Conservation (phyloP, 1,140 invertebrate genomes). For the Drosophila tsacasi region DNA sequence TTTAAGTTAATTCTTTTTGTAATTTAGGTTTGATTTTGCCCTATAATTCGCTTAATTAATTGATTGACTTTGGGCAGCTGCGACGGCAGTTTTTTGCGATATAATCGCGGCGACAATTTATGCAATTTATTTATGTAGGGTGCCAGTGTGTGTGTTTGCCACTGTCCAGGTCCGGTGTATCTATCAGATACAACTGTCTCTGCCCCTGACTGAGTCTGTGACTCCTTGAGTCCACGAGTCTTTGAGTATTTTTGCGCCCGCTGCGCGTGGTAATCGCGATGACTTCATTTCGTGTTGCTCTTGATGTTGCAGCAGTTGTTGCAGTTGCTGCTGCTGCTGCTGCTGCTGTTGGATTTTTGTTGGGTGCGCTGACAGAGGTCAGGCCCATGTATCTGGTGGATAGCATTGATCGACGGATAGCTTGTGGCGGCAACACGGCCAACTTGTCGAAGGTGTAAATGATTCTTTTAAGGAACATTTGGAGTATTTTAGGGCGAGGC, state of each 20-base stretch:
- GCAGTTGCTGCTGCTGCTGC: constrained; percentile 7
- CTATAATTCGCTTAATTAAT: constrained; percentile 47
- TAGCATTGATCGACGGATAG: constrained; percentile 49
- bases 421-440: constrained; percentile 18
- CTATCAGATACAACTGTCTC: constrained; percentile 52
- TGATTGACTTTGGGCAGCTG: constrained; percentile 45
- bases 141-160: constrained; percentile 36
- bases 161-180: constrained; percentile 35
- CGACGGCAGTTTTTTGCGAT: background rate
- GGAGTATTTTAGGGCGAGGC: background rate
- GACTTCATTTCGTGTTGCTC: constrained; percentile 68
- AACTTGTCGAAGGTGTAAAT: constrained; percentile 59
- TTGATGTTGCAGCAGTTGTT: constrained; percentile 34
- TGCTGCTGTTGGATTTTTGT: constrained; percentile 17
- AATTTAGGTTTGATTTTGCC: constrained; percentile 27
- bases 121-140: constrained; percentile 53
- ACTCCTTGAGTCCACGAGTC: background rate
- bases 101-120: constrained; percentile 47
- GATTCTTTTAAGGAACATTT: constrained; percentile 34
- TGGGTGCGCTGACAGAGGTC: constrained; percentile 54
- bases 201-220: constrained; percentile 14
- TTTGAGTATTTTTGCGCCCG: constrained; percentile 5
- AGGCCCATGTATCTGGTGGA: constrained; percentile 49
- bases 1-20: constrained; percentile 20
- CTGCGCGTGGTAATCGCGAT: constrained; percentile 70